Conservation (phyloP, 2,113 vertebrate genomes). For the Pristiophorus japonicus region DNA sequence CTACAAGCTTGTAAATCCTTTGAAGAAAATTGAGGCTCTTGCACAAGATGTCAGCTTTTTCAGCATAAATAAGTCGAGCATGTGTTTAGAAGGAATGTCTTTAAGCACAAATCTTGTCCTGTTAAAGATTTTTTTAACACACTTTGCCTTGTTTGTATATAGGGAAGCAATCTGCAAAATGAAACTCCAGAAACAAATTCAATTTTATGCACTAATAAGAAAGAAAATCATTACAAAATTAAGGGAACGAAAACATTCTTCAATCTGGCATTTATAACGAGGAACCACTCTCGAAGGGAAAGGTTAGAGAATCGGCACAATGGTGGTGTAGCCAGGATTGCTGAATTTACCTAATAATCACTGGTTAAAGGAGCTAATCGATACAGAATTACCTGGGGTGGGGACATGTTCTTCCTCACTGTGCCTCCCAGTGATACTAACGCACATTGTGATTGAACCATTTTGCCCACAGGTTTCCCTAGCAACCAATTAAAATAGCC, state of each 20-base stretch:
- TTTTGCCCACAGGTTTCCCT: too few relatives aligned
- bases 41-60: background rate
- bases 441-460: too few relatives aligned
- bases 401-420: too few relatives aligned
- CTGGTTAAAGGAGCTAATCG: too few relatives aligned
- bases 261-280: background rate
- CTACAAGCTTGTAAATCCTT: background rate
- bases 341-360: too few relatives aligned
- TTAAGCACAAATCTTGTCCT: background rate
- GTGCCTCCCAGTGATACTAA: too few relatives aligned
- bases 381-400: too few relatives aligned
- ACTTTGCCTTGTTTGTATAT: background rate
- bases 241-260: background rate
- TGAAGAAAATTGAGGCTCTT: background rate
- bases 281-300: too few relatives aligned
- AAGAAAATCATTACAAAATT: background rate
- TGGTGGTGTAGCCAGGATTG: too few relatives aligned
- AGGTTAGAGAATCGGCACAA: too few relatives aligned
- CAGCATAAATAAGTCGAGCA: background rate
- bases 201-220: background rate
- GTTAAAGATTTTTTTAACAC: background rate
- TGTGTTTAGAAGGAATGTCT: background rate
- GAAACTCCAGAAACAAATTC: background rate
- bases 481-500: too few relatives aligned
- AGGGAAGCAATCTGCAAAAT: background rate